These are phyloP conservation scores for Rhinogobius similis DNA, from an alignment of 2,113 vertebrate species.

Conservation along the genomic window DNA sequence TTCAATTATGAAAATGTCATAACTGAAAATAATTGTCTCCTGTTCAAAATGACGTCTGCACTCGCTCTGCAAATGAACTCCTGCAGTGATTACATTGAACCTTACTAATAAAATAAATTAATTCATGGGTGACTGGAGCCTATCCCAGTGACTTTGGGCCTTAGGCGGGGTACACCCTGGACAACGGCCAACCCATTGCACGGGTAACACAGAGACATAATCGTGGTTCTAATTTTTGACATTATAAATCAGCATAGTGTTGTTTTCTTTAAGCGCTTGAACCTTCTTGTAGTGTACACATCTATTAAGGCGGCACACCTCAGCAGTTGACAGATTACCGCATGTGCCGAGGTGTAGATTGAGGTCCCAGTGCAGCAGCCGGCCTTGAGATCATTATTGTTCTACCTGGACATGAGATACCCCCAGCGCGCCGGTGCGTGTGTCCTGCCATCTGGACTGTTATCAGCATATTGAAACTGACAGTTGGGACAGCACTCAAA, in stretches of 20 bases:
- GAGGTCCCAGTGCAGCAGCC: conserved; percentile 15
- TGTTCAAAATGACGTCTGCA: background rate
- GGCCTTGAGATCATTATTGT: conserved; percentile 41
- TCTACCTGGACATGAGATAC: conserved; percentile 49
- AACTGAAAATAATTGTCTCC: too few species aligned
- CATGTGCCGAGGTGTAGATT: background rate
- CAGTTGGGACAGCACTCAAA: conserved; percentile 46
- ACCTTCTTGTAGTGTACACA: background rate
- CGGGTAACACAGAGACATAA: too few species aligned
- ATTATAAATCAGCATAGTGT: too few species aligned
- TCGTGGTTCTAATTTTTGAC: too few species aligned
- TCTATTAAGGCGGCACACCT: background rate
- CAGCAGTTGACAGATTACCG: conserved; percentile 19
- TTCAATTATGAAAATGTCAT: too few species aligned
- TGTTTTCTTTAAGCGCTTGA: background rate
- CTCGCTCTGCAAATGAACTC: background rate
- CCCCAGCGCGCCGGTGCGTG: conserved; percentile 31
- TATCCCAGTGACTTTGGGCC: too few species aligned
- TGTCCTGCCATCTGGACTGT: conserved; percentile 56
- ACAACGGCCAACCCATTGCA: too few species aligned
- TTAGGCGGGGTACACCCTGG: too few species aligned
- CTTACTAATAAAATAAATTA: too few species aligned
- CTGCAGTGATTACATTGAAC: too few species aligned
- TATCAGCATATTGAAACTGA: conserved; percentile 58
- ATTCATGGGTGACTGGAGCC: too few species aligned